A percentile compares a stretch with the other conserved stretches of the same genome.
Evolutionary conservation across 30 jellyfish, hydroid and myxozoan species (phyloP).

Genomic region (Calvadosia cruxmelitensis): DNA sequence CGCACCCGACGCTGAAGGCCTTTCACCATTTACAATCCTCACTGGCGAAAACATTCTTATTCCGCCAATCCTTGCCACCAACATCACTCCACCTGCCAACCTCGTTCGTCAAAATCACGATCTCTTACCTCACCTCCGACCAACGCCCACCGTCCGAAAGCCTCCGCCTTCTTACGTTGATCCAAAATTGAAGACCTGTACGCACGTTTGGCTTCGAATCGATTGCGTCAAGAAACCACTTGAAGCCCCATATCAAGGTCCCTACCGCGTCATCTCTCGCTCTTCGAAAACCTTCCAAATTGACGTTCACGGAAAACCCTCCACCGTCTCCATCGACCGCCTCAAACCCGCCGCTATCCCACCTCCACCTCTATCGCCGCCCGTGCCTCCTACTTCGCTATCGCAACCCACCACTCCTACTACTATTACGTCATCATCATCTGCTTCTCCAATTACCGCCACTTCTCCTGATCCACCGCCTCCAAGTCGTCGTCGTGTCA

Average conservation of each 20-base stretch:
- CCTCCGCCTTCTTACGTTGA: too few species aligned
- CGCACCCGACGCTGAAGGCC: too few species aligned
- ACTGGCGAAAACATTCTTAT: too few species aligned
- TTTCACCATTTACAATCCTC: too few species aligned
- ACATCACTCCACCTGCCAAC: too few species aligned
- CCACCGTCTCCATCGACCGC: too few species aligned
- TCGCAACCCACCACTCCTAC: neutral
- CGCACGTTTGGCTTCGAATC: slow-evolving; percentile 26
- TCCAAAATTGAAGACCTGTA: slow-evolving; percentile 2
- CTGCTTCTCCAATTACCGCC: too few species aligned
- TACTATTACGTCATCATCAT: neutral
- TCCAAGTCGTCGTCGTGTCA: too few species aligned
- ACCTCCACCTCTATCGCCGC: slow-evolving; percentile 9
- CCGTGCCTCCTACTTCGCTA: slow-evolving; percentile 1
- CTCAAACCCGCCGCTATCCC: slow-evolving; percentile 40
- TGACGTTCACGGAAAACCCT: slow-evolving; percentile 7
- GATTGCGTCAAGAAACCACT: slow-evolving; percentile 40
- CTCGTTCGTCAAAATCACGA: too few species aligned
- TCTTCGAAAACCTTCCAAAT: slow-evolving; percentile 4
- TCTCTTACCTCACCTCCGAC: slow-evolving; percentile 10
- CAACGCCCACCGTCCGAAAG: neutral
- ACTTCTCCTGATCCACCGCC: too few species aligned
- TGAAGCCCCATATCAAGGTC: slow-evolving; percentile 36
- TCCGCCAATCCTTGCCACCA: too few species aligned
- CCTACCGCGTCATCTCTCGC: slow-evolving; percentile 13